Conservation (phyloP, 2,113 vertebrate genomes). For the Gallinago paraguaiae region DNA sequence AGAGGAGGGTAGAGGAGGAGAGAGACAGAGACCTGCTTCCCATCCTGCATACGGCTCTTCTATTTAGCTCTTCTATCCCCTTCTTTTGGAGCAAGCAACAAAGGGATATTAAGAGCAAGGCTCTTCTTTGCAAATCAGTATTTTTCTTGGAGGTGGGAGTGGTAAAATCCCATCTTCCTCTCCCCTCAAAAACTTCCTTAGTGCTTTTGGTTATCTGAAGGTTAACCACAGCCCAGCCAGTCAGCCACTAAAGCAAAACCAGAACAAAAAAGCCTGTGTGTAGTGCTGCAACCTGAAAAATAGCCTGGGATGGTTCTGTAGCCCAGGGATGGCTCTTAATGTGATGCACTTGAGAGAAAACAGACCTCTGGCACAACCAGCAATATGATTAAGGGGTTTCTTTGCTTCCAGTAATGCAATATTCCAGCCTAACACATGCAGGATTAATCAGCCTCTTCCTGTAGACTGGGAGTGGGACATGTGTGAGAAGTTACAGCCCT, state of each 20-base stretch:
- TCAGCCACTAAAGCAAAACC: not conserved
- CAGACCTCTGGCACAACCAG: constrained; percentile 64
- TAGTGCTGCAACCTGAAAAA: constrained; percentile 31
- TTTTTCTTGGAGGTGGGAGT: not conserved
- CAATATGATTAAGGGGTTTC: constrained; percentile 65
- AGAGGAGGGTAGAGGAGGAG: not conserved
- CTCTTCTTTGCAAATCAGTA: not conserved
- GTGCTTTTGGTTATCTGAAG: not conserved
- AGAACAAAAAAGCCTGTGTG: not conserved
- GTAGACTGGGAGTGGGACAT: constrained; percentile 36
- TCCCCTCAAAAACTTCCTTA: not conserved
- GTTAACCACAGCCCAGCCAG: not conserved
- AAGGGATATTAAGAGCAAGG: not conserved
- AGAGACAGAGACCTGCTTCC: not conserved
- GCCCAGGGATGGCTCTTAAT: constrained; percentile 36
- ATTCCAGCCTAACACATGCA: constrained; percentile 56
- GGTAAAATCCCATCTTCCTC: not conserved
- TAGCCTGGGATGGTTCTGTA: not conserved
- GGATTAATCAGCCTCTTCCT: constrained; percentile 68
- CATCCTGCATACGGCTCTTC: no score
- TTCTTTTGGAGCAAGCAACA: not conserved
- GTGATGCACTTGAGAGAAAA: constrained; percentile 64
- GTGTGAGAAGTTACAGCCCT: constrained; percentile 60
- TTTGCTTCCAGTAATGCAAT: constrained; percentile 69
- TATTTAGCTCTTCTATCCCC: not conserved